Evolutionary conservation across 2,888 invertebrate genomes (phyloP), one percentile per base, ranked within the genome.

Genomic region (Rhopalosiphum nymphaeae): DNA sequence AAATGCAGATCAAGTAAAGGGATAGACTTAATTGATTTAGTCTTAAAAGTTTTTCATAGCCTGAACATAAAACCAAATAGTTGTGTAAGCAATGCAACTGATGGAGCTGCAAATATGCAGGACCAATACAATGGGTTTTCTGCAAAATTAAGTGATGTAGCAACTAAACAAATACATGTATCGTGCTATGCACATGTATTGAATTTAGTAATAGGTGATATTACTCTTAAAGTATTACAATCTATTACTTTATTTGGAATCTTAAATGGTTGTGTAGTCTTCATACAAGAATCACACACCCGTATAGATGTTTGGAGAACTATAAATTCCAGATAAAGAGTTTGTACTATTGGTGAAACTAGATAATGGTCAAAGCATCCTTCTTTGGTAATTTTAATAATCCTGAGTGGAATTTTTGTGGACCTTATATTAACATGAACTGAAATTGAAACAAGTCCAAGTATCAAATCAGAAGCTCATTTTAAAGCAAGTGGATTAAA

Each of bases 61-160:
- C 26, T 56, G 53, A 46, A 84, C 67, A n/a, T 95, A 26, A 86
- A 94, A 94, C 42, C 94, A 26, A 87, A 89, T 53, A 95, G 94
- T 1, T 95, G 95, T 94, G 88, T 95, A 21, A 95, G 94, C 26
- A 95, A 93, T 94, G 46, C 94, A 53, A 95, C 95, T 53, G 94
- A 95, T 88, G 95, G 95, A 61, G 94, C 95, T 49, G 94, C 95
- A 87, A 95, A 95, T 94, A 95, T 95, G 94, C 91, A 94, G 42
- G 95, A 94, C 13, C 49, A 91, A 91, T 95, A 94, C 89, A 85
- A 85, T 42, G 44, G 85, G 26, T 85, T 85, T 85, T 85, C 44
- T 42, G 44, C 44, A 42, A 85, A 85, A 44, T 9, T 44, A 26
- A 85, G 85, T 85, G 42, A 85, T 42, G 85, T 85, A 85, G 85